Evolutionary conservation across 2,113 vertebrate genomes (phyloP), one percentile per base, ranked within the genome.

Genomic region (Podiceps cristatus): DNA sequence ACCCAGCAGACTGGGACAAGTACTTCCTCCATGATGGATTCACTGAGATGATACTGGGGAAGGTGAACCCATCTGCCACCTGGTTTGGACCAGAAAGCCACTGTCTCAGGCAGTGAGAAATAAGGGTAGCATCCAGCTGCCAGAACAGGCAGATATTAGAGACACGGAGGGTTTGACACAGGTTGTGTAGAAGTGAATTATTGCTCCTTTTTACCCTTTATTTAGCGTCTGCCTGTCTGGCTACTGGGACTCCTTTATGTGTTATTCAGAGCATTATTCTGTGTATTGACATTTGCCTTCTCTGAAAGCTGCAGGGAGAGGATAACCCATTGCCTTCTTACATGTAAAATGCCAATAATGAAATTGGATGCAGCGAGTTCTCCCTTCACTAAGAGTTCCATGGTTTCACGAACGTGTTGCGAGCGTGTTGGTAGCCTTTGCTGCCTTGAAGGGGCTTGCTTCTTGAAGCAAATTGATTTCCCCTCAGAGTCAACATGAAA

Each of bases 391-490:
- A 23, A 67, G 53, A 87, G 49, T 42, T 78, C 23, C 10, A 13
- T 22, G 40, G 52, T n/a, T 95, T 95, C 66, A 88, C 3, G 3
- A 76, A 67, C 9, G 10, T 77, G 53, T 78, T 5, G 4, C 13
- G 37, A 80, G 40, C 0, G 0, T 72, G 33, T 68, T 86, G 73
- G 52, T 92, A 92, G 60, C 47, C 62, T 95, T 91, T 87, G 22
- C 35, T 89, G 47, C 45, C 55, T 68, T 59, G 69, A 82, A 90
- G 44, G 67, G 9, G 1, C 86, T 92, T 75, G 7, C 56, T 92
- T 82, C 94, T 90, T 80, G 53, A 84, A 90, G 45, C 33, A 94
- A 94, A 91, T 49, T 88, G 68, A 87, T 94, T 88, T 94, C 60
- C 27, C 15, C 66, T 85, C 55, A 25, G 62, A 89, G 63, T 68